Base-by-base conservation (phyloP, 1,140 invertebrate species). In the Sitodiplosis mosellana region DNA sequence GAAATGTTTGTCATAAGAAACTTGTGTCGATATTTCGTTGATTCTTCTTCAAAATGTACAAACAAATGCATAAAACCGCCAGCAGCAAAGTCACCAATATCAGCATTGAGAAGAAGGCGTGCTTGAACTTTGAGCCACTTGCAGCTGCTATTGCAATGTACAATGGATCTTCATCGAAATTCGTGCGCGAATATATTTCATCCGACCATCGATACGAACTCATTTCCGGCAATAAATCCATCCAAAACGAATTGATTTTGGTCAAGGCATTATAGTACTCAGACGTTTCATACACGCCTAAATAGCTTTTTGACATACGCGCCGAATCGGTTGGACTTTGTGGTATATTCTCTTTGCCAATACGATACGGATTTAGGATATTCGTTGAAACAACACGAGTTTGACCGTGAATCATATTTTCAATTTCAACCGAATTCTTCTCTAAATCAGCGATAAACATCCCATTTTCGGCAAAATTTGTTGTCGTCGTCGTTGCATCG, bases 1-100 rank as follows among this genome's bases (percentile, higher is more conserved):
- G 57, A 58, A 58, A 61, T 55, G 58, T 62, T 51, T 58, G 62
- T 64, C 62, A 64, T 64, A 64, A 64, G 50, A 46, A 36, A 5
- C 22, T 53, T 49, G 51, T 54, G 10, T 33, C 21, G 18, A 45
- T 45, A 7, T 49, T 46, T 0, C 55, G 43, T 6, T 57, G 46
- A 36, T 61, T 54, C 2, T 58, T 55, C 4, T 52, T 55, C 6
- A 64, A 21, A 2, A 64, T 38, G 50, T 64, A 61, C 5, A 64
- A 55, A 48, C 61, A 64, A 8, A 64, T 12, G 6, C 58, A 56
- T 8, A 63, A 52, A 10, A 59, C 53, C 6, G 54, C 54, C 2
- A 64, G 53, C 2, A 66, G 56, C 8, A 61, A 48, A 45, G 53
- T 60, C 18, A 59, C 59, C 11, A 59, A 49, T 0, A 52, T 58